These are phyloP conservation scores for Gymnoscelis rufifasciata DNA, from an alignment of 2,888 invertebrate genomes.

Conservation along the genomic window DNA sequence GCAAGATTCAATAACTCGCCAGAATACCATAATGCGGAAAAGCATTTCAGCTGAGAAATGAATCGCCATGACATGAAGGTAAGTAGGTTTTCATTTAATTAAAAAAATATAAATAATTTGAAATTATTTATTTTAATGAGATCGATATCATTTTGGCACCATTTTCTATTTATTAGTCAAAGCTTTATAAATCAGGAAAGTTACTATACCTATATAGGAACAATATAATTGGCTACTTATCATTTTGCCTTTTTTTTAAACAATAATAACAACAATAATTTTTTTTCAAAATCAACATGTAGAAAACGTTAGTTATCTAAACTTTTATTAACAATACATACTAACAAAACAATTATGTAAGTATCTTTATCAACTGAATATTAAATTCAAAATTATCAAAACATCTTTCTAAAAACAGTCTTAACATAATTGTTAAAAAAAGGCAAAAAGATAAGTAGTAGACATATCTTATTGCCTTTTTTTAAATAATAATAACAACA, in stretches of 20 bases:
- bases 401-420: too few species aligned
- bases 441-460: background rate
- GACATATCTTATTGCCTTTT: slow-evolving; percentile 2
- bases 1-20: slow-evolving; percentile 12
- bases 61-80: slow-evolving; percentile 16
- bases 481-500: slow-evolving; percentile 7
- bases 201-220: slow-evolving; percentile 5
- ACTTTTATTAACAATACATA: too few species aligned
- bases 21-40: slow-evolving; percentile 14
- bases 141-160: slow-evolving; percentile 10
- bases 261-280: background rate
- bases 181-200: slow-evolving; percentile 7
- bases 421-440: background rate
- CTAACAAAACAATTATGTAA: too few species aligned
- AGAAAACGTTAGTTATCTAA: background rate
- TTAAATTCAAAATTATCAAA: too few species aligned
- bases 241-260: slow-evolving; percentile 1
- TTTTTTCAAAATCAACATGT: background rate
- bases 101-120: slow-evolving; percentile 8
- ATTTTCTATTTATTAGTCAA: slow-evolving; percentile 10
- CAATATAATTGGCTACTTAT: slow-evolving; percentile 3
- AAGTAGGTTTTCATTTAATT: slow-evolving; percentile 4
- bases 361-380: too few species aligned
- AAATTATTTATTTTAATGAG: slow-evolving; percentile 8
- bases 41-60: slow-evolving; percentile 18